These are phyloP conservation scores for Hyppa rectilinea DNA, from an alignment of 2,888 invertebrate species.

Conservation along the genomic window DNA sequence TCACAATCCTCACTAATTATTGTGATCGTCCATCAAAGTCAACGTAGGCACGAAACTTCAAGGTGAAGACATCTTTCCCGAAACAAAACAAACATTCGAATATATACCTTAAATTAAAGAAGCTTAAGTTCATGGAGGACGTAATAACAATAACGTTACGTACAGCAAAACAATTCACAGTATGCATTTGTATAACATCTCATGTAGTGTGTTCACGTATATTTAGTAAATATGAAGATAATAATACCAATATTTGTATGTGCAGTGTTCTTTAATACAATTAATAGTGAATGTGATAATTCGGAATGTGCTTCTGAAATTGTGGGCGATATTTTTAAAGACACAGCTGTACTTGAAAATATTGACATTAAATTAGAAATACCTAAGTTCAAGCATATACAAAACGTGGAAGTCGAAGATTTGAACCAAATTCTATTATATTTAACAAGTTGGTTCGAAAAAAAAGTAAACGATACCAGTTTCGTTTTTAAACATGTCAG, in stretches of 20 bases:
- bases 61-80: conserved; percentile 70
- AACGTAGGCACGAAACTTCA: conserved; percentile 77
- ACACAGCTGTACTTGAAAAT: conserved; percentile 58
- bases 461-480: conserved; percentile 68
- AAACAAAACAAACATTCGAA: conserved; percentile 44
- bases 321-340: conserved; percentile 70
- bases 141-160: conserved; percentile 28
- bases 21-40: conserved; percentile 80
- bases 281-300: conserved; percentile 76
- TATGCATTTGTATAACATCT: conserved; percentile 80
- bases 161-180: conserved; percentile 58
- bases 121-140: conserved; percentile 21
- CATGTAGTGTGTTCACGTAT: conserved; percentile 77
- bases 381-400: conserved; percentile 66
- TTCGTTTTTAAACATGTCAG: conserved; percentile 64
- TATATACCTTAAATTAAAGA: conserved; percentile 34
- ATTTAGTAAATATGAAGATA: conserved; percentile 70
- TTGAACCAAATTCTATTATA: conserved; percentile 71
- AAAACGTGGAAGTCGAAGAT: conserved; percentile 63
- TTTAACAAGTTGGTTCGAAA: conserved; percentile 73
- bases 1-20: conserved; percentile 74
- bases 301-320: conserved; percentile 74
- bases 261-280: conserved; percentile 66
- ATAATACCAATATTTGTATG: conserved; percentile 67
- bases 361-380: conserved; percentile 62